Evolutionary conservation across 1,140 invertebrate genomes (phyloP).

Genomic region (Zaprionus taronus): DNA sequence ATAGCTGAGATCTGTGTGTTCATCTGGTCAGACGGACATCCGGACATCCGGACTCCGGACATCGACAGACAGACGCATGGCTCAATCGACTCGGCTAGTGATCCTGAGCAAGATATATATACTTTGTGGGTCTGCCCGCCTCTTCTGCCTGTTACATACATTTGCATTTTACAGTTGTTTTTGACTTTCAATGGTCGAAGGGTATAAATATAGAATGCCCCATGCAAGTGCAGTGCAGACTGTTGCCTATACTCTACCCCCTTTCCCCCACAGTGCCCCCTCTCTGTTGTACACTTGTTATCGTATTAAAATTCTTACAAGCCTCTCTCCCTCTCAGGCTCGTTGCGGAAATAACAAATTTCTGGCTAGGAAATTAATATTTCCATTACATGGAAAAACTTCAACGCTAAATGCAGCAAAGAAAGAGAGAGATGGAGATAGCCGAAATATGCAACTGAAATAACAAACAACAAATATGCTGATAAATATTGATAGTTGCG

Average conservation of each 20-base stretch:
- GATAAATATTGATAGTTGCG: constrained; percentile 2
- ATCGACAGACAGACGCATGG: too few species aligned
- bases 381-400: constrained; percentile 79
- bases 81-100: too few species aligned
- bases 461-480: not conserved
- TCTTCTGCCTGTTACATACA: too few species aligned
- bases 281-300: constrained; percentile 60
- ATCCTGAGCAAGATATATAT: too few species aligned
- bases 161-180: too few species aligned
- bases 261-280: not conserved
- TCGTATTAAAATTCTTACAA: constrained; percentile 72
- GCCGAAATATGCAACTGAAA: not conserved
- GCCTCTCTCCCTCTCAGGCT: not conserved
- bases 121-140: too few species aligned
- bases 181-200: too few species aligned
- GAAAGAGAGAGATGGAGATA: not conserved
- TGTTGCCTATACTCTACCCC: not conserved
- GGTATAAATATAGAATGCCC: constrained; percentile 40
- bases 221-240: constrained; percentile 21
- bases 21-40: too few species aligned
- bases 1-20: too few species aligned
- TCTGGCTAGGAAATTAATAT: constrained; percentile 82
- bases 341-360: constrained; percentile 80
- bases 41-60: too few species aligned
- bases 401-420: constrained; percentile 21